phyloP scores from a whole-genome alignment of 2,888 invertebrate genomes.

The Laspeyria flexula region DNA sequence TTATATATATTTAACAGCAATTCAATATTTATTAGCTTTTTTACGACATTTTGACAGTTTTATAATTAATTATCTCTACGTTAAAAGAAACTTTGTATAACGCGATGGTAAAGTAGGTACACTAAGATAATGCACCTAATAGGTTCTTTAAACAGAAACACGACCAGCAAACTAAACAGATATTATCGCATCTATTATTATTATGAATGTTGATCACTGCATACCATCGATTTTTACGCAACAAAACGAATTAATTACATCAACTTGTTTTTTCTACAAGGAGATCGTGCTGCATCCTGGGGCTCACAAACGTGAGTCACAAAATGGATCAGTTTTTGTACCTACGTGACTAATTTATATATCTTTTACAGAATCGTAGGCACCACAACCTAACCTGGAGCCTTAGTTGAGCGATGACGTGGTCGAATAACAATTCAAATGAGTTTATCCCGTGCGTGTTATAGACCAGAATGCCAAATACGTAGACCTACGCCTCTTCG shows the following conservation, averaged over 20 bases:
- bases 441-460: conserved; percentile 37
- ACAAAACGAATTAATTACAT: conserved; percentile 14
- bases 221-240: conserved; percentile 17
- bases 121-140: no score
- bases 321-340: not conserved
- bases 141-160: not conserved
- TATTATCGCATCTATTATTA: conserved; percentile 6
- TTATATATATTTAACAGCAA: no score
- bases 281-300: not conserved
- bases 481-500: conserved; percentile 5
- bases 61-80: no score
- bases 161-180: conserved; percentile 14
- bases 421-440: conserved; percentile 40
- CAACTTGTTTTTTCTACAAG: conserved; percentile 3
- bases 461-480: conserved; percentile 22
- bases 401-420: conserved; percentile 31
- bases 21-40: no score
- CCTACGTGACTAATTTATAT: not conserved
- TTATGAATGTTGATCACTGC: conserved; percentile 7
- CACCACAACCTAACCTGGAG: not conserved
- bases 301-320: not conserved
- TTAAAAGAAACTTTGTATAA: no score
- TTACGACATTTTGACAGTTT: no score
- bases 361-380: not conserved
- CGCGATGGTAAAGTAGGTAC: no score